A percentile compares a stretch with the other conserved stretches of the same genome.
These are phyloP conservation scores for Felis chaus DNA, from an alignment of 2,113 vertebrate species.

Conservation along the genomic window DNA sequence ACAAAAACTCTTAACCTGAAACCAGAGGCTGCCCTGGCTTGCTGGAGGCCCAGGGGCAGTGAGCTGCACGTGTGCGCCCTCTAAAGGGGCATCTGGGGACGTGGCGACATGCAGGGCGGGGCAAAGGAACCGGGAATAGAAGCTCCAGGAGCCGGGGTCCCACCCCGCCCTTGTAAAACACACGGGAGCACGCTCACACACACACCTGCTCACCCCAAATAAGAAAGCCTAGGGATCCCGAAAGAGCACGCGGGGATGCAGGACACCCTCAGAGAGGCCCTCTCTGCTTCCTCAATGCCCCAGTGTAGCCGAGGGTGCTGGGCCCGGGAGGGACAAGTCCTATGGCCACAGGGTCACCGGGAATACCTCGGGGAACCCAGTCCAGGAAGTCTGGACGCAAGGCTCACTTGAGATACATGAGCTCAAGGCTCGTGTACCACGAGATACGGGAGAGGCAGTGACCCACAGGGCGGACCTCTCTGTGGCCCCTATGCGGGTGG, in stretches of 20 bases:
- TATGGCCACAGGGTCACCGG: background rate
- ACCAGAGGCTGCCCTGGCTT: background rate
- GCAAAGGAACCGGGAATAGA: background rate
- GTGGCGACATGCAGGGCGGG: background rate
- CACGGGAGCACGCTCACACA: no score
- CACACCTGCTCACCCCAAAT: no score
- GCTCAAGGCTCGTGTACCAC: no score
- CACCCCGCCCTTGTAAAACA: background rate
- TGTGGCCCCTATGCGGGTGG: background rate
- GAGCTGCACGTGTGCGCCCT: background rate
- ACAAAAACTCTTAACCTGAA: background rate
- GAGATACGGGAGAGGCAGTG: accelerated
- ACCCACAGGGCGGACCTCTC: background rate
- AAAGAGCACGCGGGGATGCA: background rate
- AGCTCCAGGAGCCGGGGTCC: no score
- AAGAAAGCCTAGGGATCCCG: background rate
- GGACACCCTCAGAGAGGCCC: background rate
- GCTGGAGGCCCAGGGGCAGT: background rate
- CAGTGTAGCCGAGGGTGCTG: no score
- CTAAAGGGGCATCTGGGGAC: background rate
- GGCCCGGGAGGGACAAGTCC: background rate
- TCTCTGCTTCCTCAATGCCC: background rate
- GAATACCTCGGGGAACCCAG: background rate
- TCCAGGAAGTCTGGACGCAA: background rate
- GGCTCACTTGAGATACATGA: background rate